These are phyloP conservation scores for Heterotis niloticus DNA, from an alignment of 2,113 vertebrate genomes.

Conservation along the genomic window DNA sequence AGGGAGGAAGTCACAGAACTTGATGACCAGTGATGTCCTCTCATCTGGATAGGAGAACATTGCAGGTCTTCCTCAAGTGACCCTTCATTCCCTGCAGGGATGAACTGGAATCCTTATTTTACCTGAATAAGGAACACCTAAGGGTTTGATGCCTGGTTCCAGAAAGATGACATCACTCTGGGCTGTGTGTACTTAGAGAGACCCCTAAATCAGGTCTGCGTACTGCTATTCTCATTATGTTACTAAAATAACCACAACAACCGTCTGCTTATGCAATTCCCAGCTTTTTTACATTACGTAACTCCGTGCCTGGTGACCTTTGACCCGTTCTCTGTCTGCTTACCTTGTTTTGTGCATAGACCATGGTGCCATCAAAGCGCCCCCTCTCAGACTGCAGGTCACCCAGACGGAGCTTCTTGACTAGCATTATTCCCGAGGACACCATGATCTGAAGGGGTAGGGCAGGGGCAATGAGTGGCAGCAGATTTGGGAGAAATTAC, in stretches of 20 bases:
- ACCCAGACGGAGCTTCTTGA: slow-evolving; percentile 69
- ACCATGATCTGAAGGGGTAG: slow-evolving; percentile 57
- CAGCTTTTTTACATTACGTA: not conserved
- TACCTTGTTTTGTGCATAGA: slow-evolving; percentile 74
- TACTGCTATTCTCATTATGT: not conserved
- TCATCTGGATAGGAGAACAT: not conserved
- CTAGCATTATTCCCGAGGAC: slow-evolving; percentile 69
- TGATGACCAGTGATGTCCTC: too few relatives aligned
- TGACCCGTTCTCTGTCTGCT: too few relatives aligned
- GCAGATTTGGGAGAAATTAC: not conserved
- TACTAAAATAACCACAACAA: not conserved
- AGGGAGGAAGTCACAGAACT: slow-evolving; percentile 18
- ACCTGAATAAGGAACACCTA: not conserved
- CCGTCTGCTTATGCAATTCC: not conserved
- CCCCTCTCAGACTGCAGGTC: slow-evolving; percentile 70
- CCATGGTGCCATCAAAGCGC: slow-evolving; percentile 67
- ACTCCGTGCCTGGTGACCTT: too few relatives aligned
- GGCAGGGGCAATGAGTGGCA: not conserved
- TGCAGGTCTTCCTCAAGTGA: not conserved
- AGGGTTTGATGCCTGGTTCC: too few relatives aligned
- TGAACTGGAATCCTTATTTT: not conserved
- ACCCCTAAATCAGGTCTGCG: not conserved
- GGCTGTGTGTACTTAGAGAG: too few relatives aligned
- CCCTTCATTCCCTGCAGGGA: not conserved
- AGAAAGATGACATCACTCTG: too few relatives aligned